phyloP scores from a whole-genome alignment of 2,888 invertebrate genomes.

The Tipula vernalis region DNA sequence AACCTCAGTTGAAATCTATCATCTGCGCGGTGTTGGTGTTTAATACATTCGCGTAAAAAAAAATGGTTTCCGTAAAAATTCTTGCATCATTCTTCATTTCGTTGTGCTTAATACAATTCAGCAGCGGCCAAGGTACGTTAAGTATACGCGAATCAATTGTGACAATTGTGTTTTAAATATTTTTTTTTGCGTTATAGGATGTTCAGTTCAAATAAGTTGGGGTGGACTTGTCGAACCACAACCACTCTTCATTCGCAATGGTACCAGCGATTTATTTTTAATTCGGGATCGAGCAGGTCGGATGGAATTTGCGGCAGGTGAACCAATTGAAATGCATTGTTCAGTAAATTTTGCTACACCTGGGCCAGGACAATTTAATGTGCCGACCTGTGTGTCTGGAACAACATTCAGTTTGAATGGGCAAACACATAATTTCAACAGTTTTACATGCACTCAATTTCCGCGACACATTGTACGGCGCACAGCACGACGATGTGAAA shows the following conservation, averaged over 20 bases:
- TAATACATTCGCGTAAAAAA: too few relatives aligned
- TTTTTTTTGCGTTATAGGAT: background rate
- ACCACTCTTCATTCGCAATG: background rate
- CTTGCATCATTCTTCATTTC: background rate
- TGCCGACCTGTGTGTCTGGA: background rate
- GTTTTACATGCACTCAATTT: background rate
- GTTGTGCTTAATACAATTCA: background rate
- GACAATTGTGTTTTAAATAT: too few relatives aligned
- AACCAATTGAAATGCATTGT: background rate
- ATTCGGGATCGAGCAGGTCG: background rate
- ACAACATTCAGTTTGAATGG: background rate
- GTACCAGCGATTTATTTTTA: background rate
- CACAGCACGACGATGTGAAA: background rate
- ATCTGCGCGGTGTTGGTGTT: too few relatives aligned
- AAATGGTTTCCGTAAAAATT: background rate
- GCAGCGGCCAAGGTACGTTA: background rate
- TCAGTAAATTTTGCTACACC: background rate
- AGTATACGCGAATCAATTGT: background rate
- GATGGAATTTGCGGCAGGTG: background rate
- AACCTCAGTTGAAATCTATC: too few relatives aligned
- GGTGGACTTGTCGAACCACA: background rate
- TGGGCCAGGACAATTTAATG: background rate
- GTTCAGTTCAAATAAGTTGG: background rate
- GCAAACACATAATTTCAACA: background rate
- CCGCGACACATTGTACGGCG: background rate